Conservation (phyloP, 2,888 invertebrate species). For the Synanthedon vespiformis region DNA sequence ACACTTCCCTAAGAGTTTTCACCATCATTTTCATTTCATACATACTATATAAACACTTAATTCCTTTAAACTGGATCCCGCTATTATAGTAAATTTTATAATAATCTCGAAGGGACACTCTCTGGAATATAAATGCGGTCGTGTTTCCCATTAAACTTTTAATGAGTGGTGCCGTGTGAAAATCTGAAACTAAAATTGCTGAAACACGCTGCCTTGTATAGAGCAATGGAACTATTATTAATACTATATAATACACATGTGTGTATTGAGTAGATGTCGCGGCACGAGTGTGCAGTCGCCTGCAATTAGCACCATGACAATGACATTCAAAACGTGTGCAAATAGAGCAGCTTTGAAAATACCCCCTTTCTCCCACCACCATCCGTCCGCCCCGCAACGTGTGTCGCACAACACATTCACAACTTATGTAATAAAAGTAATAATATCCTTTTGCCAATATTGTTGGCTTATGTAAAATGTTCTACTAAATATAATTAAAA, state of each 20-base stretch:
- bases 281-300: slow-evolving; percentile 3
- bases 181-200: slow-evolving; percentile 16
- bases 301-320: slow-evolving; percentile 59
- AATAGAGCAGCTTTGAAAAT: slow-evolving; percentile 31
- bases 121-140: background rate
- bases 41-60: background rate
- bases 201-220: slow-evolving; percentile 11
- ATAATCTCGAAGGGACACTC: background rate
- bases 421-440: slow-evolving; percentile 10
- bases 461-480: no score
- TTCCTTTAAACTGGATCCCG: background rate
- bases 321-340: slow-evolving; percentile 65
- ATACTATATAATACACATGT: background rate
- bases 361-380: slow-evolving; percentile 12
- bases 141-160: slow-evolving; percentile 15
- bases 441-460: slow-evolving; percentile 13
- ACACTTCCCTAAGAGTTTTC: slow-evolving; percentile 14
- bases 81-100: background rate
- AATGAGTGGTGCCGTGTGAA: slow-evolving; percentile 19
- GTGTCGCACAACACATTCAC: slow-evolving; percentile 2
- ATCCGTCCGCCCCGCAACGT: slow-evolving; percentile 5
- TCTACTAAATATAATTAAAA: background rate
- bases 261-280: background rate
- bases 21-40: slow-evolving; percentile 36
- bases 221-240: background rate